Conservation (phyloP, 2,888 invertebrate genomes). For the Ectropis crepuscularia region DNA sequence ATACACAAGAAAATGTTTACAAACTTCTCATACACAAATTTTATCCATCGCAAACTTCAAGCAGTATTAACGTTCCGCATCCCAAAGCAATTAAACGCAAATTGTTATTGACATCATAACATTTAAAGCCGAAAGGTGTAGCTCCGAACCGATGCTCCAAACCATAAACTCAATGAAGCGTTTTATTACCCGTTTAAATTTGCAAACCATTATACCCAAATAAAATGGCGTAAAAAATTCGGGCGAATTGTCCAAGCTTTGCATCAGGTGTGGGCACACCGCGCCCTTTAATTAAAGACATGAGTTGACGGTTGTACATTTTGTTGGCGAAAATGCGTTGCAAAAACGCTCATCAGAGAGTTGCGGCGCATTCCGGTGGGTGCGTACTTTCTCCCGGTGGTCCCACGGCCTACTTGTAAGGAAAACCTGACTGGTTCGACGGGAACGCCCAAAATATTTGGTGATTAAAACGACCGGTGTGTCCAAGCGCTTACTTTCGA, state of each 20-base stretch:
- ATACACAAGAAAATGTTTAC: too few relatives aligned
- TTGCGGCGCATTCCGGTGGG: conserved; percentile 62
- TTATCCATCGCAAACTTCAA: conserved; percentile 6
- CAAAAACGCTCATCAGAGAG: conserved; percentile 69
- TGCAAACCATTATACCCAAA: conserved; percentile 29
- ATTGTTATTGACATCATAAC: conserved; percentile 33
- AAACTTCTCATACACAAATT: not conserved
- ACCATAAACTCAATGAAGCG: conserved; percentile 34
- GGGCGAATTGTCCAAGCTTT: conserved; percentile 15
- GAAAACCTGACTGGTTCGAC: conserved; percentile 64
- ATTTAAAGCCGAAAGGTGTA: conserved; percentile 32
- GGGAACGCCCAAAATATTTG: conserved; percentile 78
- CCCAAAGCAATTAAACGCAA: conserved; percentile 32
- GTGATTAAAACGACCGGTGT: conserved; percentile 75
- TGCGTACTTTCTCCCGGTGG: conserved; percentile 75
- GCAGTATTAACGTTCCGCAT: conserved; percentile 22
- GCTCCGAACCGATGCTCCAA: conserved; percentile 21
- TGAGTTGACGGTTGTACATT: conserved; percentile 52
- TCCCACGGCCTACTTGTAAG: conserved; percentile 77
- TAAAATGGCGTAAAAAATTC: conserved; percentile 11
- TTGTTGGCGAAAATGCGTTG: conserved; percentile 61
- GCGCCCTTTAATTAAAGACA: conserved; percentile 53
- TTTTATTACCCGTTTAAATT: conserved; percentile 38
- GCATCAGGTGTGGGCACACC: conserved; percentile 31
- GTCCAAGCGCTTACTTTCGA: conserved; percentile 70